These are phyloP conservation scores for Chrysochloris asiatica DNA, from an alignment of 2,113 vertebrate species.

Conservation along the genomic window DNA sequence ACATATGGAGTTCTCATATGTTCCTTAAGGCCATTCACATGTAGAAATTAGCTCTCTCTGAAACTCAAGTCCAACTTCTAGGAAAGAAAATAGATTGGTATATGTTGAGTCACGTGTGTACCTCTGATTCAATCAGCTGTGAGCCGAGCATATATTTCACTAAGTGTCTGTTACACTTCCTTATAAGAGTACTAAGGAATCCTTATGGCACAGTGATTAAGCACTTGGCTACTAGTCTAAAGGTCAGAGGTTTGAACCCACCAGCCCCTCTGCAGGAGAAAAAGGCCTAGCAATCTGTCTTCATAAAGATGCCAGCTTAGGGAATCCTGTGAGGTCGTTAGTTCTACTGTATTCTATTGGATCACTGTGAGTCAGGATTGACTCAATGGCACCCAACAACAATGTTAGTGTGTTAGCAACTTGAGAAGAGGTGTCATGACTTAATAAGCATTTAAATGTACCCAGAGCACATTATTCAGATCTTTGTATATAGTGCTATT, in stretches of 20 bases:
- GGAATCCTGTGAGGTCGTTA: not conserved
- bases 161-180: not conserved
- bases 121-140: not conserved
- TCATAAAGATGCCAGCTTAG: not conserved
- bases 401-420: not conserved
- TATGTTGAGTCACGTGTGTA: no score
- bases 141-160: not conserved
- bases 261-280: not conserved
- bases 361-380: not conserved
- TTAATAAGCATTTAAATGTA: not conserved
- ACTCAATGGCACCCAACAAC: not conserved
- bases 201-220: not conserved
- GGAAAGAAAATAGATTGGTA: constrained; percentile 5
- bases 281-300: not conserved
- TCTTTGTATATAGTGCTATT: not conserved
- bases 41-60: not conserved
- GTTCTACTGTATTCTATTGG: not conserved
- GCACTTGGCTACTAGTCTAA: not conserved
- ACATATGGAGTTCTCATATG: not conserved
- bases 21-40: not conserved
- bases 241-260: not conserved
- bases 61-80: not conserved
- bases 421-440: not conserved
- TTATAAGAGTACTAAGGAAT: not conserved
- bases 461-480: not conserved